Conservation (phyloP, 2,113 vertebrate genomes). For the Myrmecophaga tridactyla region DNA sequence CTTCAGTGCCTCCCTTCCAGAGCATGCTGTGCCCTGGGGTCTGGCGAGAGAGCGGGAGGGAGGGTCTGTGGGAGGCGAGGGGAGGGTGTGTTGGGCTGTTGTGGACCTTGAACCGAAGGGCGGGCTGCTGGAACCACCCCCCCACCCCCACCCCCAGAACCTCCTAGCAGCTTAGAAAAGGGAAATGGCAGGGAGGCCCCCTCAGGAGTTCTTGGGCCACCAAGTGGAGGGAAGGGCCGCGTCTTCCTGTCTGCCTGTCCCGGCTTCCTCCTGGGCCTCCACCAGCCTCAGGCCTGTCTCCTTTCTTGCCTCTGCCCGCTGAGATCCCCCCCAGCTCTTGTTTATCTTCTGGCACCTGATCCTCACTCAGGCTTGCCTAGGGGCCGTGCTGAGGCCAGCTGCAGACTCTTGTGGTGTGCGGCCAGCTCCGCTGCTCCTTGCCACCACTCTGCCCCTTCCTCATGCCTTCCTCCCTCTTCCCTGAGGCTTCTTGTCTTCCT, state of each 20-base stretch:
- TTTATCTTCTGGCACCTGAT: neutral
- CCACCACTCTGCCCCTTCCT: neutral
- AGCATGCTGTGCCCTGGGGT: neutral
- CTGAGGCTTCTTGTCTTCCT: neutral
- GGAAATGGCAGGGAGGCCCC: neutral
- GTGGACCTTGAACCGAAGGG: neutral
- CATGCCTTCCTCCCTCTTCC: neutral
- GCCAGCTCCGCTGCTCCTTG: too few species aligned
- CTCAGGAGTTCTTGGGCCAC: neutral
- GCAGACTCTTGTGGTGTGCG: too few species aligned
- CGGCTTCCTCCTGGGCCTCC: neutral
- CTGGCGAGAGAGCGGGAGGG: neutral
- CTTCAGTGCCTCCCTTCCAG: neutral
- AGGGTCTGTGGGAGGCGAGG: neutral
- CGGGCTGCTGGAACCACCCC: neutral
- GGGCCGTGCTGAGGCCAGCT: neutral
- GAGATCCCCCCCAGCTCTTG: neutral
- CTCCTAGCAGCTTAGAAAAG: neutral
- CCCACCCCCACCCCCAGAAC: neutral
- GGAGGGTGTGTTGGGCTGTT: too few species aligned
- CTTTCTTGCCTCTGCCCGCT: neutral
- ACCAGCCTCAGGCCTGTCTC: accelerated
- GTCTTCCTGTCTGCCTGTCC: neutral
- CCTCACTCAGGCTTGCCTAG: neutral
- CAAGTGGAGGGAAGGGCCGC: neutral